Base-by-base conservation (phyloP, 1,140 invertebrate genomes). In the Hycleus cichorii region DNA sequence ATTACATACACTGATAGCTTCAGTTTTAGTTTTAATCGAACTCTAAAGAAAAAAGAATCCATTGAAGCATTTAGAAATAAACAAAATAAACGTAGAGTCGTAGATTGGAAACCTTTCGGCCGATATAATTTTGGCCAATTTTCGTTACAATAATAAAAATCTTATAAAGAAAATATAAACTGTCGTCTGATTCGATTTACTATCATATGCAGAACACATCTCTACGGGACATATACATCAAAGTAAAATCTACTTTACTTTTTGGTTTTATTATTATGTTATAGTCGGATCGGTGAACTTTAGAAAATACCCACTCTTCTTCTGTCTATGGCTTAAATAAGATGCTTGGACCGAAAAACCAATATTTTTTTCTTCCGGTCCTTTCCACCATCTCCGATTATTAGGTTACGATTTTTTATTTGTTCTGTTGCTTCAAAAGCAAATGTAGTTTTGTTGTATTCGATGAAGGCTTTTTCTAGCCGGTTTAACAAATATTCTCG, bases 121-220 rank as follows among this genome's bases (percentile, higher is more conserved):
- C 18, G 18, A 18, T 18, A 18, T 18, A 18, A 5, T 32, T 58
- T 51, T 58, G 56, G 48, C 49, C 56, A 58, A 58, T 58, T 58
- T 58, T 58, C 56, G 45, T 47, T 47, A 4, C 32, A 32, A 32
- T 32, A 32, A n/a, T n/a, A n/a, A n/a, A n/a, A n/a, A n/a, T 32
- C 24, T 27, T 51, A 42, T 58, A 32, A 49, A 51, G 56, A 51
- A 58, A 58, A 58, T 58, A 58, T 58, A 58, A 58, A 58, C 56
- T 51, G 56, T 48, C 49, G 49, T 58, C 56, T 58, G 56, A 58
- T 58, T 58, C 56, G 56, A 58, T 58, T 58, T 58, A 44, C 56
- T 38, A 51, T 58, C 56, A 58, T 49, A 58, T 58, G 56, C 56
- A 58, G 49, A 58, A 51, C 48, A 39, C 56, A 58, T 58, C 56